A percentile compares a stretch with the other conserved stretches of the same genome.
phyloP scores from a whole-genome alignment of 2,113 vertebrate genomes.

The Gnathonemus echidnorhynchus region DNA sequence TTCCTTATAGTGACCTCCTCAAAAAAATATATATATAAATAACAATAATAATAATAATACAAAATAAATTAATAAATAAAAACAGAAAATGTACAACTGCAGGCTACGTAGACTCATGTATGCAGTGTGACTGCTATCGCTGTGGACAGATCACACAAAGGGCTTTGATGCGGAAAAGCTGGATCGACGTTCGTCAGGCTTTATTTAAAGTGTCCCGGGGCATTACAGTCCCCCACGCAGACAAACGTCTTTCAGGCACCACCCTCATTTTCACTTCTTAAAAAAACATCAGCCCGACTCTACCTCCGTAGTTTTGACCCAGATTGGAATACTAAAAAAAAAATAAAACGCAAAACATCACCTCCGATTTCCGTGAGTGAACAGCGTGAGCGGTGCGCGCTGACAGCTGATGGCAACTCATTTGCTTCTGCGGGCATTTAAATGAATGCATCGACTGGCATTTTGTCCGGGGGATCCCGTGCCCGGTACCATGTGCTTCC shows the following conservation, averaged over 20 bases:
- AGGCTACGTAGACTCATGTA: background rate
- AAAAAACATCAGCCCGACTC: background rate
- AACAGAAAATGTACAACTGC: background rate
- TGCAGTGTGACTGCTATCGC: background rate
- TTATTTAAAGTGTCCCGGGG: background rate
- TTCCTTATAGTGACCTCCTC: background rate
- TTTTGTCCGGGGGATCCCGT: background rate
- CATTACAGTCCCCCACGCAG: background rate
- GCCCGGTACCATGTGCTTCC: background rate
- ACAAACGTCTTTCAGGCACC: background rate
- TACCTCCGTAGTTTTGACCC: background rate
- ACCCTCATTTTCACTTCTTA: conserved; percentile 1
- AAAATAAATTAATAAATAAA: background rate
- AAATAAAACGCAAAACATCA: background rate
- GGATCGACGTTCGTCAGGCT: background rate
- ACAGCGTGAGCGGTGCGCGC: background rate
- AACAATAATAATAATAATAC: background rate
- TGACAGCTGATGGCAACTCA: background rate
- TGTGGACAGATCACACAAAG: background rate
- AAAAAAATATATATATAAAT: background rate
- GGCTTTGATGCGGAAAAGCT: background rate
- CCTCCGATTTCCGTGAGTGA: background rate
- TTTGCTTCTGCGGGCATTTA: background rate
- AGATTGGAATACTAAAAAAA: background rate
- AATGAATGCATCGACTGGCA: background rate